Evolutionary conservation across 1,140 invertebrate genomes (phyloP).

Genomic region (Hyphantria cunea): DNA sequence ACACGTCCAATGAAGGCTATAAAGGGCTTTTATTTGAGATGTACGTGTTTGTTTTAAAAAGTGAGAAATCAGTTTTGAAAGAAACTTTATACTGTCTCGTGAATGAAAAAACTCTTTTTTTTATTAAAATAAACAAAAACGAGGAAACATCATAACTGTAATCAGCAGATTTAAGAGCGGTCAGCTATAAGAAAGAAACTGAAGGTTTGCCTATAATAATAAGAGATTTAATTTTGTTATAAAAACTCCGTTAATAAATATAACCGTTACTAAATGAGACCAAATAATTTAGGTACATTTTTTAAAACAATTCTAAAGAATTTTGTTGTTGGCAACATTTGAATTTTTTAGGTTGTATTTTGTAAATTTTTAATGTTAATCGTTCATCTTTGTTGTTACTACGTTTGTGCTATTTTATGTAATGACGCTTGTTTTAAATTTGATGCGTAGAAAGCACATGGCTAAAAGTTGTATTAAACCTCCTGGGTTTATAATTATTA

Average conservation of each 20-base stretch:
- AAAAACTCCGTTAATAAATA: conserved; percentile 46
- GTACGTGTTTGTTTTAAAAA: no score
- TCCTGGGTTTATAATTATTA: not conserved
- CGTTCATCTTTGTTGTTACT: conserved; percentile 41
- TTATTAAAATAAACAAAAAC: no score
- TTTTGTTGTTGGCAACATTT: conserved; percentile 59
- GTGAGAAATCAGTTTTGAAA: no score
- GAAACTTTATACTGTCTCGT: no score
- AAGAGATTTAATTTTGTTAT: conserved; percentile 40
- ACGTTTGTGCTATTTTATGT: conserved; percentile 18
- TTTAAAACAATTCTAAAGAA: conserved; percentile 45
- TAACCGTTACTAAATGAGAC: conserved; percentile 78
- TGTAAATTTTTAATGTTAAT: conserved; percentile 40
- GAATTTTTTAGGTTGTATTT: conserved; percentile 41
- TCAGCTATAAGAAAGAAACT: conserved; percentile 4
- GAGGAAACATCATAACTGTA: no score
- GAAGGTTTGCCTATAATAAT: conserved; percentile 8
- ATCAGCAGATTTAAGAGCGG: no score
- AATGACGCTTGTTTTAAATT: conserved; percentile 10
- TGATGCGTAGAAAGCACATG: conserved; percentile 11
- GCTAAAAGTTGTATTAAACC: not conserved
- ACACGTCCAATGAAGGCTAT: no score
- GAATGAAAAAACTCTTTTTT: no score
- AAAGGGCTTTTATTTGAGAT: no score
- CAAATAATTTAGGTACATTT: conserved; percentile 79